A percentile compares a stretch with the other conserved stretches of the same genome.
Evolutionary conservation across 1,140 invertebrate genomes (phyloP).

Genomic region (Stenopsyche tienmushanensis): DNA sequence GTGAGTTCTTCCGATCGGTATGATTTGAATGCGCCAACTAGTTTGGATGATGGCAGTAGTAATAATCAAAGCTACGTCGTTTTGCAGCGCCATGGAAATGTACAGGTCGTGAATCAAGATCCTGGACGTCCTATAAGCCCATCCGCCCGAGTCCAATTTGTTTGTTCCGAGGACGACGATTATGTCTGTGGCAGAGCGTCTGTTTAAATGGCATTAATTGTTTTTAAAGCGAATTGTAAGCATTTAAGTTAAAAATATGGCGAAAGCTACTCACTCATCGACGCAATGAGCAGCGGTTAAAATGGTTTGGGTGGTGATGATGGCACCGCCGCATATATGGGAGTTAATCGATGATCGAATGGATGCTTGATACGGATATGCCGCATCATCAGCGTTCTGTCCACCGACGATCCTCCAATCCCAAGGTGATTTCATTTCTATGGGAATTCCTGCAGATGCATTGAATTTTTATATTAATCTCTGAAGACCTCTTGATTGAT

Average conservation of each 20-base stretch:
- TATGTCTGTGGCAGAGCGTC: constrained; percentile 44
- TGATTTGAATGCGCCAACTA: constrained; percentile 47
- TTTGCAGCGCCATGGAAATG: constrained; percentile 48
- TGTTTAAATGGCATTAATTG: constrained; percentile 38
- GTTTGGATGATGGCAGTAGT: constrained; percentile 51
- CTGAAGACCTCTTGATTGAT: too few relatives aligned
- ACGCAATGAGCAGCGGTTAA: constrained; percentile 65
- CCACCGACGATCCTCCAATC: constrained; percentile 32
- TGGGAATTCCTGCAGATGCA: constrained; percentile 1
- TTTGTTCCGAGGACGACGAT: constrained; percentile 56
- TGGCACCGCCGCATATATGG: constrained; percentile 60
- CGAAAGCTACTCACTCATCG: constrained; percentile 45
- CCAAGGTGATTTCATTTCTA: constrained; percentile 4
- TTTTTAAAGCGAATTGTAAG: constrained; percentile 48
- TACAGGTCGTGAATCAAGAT: constrained; percentile 56
- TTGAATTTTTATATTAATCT: too few relatives aligned
- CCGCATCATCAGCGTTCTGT: constrained; percentile 8
- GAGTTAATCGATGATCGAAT: constrained; percentile 49
- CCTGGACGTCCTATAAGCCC: constrained; percentile 48
- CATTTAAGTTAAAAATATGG: constrained; percentile 42
- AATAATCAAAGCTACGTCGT: constrained; percentile 58
- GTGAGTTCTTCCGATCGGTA: constrained; percentile 44
- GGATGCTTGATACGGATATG: constrained; percentile 51
- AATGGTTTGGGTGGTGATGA: constrained; percentile 54
- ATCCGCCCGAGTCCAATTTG: constrained; percentile 52